phyloP scores from a whole-genome alignment of 2,888 invertebrate species.

The Cyaniris semiargus region DNA sequence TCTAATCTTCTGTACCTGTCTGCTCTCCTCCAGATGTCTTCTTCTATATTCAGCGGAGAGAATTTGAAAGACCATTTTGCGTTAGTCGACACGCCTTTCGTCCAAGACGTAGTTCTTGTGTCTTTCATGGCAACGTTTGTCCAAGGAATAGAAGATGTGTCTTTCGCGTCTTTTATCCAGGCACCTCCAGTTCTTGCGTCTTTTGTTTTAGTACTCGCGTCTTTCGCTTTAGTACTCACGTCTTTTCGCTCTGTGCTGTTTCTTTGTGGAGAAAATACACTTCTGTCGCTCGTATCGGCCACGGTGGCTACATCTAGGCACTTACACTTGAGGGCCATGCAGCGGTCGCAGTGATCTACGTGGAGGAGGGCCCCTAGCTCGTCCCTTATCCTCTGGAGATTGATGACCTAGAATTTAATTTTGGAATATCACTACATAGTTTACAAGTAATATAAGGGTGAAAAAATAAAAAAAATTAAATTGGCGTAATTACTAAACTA shows the following conservation, averaged over 20 bases:
- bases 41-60: conserved; percentile 1
- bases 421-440: neutral
- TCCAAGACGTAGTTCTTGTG: neutral
- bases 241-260: neutral
- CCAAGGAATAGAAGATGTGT: neutral
- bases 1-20: neutral
- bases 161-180: neutral
- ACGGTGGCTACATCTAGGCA: neutral
- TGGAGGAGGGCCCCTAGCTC: neutral
- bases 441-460: neutral
- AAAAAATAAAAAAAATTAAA: no score
- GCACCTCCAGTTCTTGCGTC: neutral
- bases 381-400: neutral
- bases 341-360: neutral
- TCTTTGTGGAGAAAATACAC: neutral
- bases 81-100: neutral
- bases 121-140: neutral
- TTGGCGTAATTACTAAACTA: no score
- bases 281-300: neutral
- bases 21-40: conserved; percentile 3
- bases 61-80: neutral
- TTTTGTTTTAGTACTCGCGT: neutral
- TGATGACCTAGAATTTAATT: neutral
- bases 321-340: neutral
- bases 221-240: neutral